These are phyloP conservation scores for Sialia sialis DNA, from an alignment of 2,113 vertebrate genomes.

Conservation along the genomic window DNA sequence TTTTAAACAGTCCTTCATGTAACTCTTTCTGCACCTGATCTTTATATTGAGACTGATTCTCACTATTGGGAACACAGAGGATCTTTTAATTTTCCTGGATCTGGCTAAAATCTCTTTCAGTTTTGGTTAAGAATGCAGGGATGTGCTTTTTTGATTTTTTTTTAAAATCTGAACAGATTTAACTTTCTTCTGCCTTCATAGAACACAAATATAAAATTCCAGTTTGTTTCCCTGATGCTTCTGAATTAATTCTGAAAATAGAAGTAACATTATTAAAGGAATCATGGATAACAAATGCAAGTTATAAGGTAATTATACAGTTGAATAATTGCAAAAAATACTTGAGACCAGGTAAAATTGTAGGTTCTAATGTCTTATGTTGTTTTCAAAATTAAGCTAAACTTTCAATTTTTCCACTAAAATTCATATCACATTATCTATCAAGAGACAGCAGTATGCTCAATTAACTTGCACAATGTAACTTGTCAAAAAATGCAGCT, in stretches of 20 bases:
- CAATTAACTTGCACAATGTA: neutral
- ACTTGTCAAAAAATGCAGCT: neutral
- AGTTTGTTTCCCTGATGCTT: rapidly evolving
- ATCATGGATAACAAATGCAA: neutral
- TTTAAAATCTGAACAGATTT: neutral
- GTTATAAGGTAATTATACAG: neutral
- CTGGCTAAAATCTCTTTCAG: neutral
- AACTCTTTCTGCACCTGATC: neutral
- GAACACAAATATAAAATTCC: neutral
- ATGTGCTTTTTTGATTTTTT: neutral
- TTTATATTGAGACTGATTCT: neutral
- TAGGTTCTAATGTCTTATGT: neutral
- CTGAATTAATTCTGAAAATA: neutral
- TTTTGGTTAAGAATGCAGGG: neutral
- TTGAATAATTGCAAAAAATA: neutral
- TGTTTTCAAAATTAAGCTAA: neutral
- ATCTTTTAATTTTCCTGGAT: neutral
- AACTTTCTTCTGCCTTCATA: neutral
- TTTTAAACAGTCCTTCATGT: neutral
- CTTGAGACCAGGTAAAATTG: neutral
- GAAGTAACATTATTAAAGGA: neutral
- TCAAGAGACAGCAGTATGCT: neutral
- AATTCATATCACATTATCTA: neutral
- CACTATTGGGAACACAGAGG: neutral
- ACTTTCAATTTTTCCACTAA: neutral